phyloP scores from a whole-genome alignment of 2,113 vertebrate species.

The Paracanthobrama guichenoti region DNA sequence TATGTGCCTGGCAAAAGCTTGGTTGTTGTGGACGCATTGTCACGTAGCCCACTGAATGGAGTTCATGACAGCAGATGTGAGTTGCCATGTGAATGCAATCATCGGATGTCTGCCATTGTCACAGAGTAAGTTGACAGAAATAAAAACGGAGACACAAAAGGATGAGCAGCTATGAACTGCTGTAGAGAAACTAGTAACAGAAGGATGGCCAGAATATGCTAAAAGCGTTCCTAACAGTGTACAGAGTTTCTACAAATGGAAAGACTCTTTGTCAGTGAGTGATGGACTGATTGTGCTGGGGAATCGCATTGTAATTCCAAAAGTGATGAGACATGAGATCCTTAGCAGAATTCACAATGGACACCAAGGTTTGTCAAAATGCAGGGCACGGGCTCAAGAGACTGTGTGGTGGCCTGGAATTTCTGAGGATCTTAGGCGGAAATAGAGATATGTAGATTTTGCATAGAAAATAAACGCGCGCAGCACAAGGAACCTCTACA shows the following conservation, averaged over 20 bases:
- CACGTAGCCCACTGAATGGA: neutral
- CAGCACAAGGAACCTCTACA: neutral
- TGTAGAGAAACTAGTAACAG: neutral
- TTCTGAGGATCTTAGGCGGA: neutral
- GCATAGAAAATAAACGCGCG: neutral
- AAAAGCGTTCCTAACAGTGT: neutral
- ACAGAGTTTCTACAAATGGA: slow-evolving; percentile 13
- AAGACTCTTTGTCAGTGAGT: too few species aligned
- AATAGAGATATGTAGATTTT: neutral
- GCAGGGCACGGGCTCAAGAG: neutral
- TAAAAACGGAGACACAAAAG: neutral
- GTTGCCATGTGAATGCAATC: neutral
- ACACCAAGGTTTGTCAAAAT: neutral
- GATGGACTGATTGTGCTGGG: neutral
- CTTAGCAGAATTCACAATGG: neutral
- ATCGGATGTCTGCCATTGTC: neutral
- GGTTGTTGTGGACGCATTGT: neutral
- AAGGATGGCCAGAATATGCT: neutral
- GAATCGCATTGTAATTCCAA: neutral
- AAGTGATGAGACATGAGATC: neutral
- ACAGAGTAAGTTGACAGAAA: neutral
- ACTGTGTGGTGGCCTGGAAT: neutral
- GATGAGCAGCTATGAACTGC: neutral
- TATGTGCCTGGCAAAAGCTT: slow-evolving; percentile 31
- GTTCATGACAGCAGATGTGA: neutral